Conservation (phyloP, 2,113 vertebrate genomes). For the Ammodytes marinus region DNA sequence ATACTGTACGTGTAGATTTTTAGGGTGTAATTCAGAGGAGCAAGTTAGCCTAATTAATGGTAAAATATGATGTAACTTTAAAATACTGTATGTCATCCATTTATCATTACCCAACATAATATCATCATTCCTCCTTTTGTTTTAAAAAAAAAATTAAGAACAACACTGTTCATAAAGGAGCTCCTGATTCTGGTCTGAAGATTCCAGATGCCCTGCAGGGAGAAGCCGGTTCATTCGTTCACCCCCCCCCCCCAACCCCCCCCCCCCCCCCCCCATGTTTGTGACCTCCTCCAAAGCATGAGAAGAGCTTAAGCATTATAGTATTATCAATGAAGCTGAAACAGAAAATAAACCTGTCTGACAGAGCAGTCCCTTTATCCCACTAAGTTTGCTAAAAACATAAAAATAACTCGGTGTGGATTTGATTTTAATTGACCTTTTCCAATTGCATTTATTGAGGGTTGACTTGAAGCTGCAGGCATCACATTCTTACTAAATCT, state of each 20-base stretch:
- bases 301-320: neutral
- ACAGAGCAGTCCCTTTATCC: slow-evolving; percentile 7
- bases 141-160: neutral
- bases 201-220: neutral
- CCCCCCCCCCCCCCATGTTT: too few relatives aligned
- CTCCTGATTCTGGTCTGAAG: neutral
- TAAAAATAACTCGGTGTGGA: too few relatives aligned
- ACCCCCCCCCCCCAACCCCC: too few relatives aligned
- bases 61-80: neutral
- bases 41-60: neutral
- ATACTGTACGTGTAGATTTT: too few relatives aligned
- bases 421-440: too few relatives aligned
- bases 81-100: neutral
- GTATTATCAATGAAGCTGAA: neutral
- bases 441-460: too few relatives aligned
- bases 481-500: slow-evolving; percentile 14
- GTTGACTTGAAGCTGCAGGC: neutral
- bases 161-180: neutral
- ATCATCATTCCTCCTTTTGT: neutral
- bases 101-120: neutral
- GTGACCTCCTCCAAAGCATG: neutral
- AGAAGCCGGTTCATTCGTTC: neutral
- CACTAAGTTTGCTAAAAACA: too few relatives aligned
- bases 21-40: neutral
- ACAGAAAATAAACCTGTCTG: neutral